phyloP scores from a whole-genome alignment of 2,888 invertebrate species.

The Lithosia quadra region DNA sequence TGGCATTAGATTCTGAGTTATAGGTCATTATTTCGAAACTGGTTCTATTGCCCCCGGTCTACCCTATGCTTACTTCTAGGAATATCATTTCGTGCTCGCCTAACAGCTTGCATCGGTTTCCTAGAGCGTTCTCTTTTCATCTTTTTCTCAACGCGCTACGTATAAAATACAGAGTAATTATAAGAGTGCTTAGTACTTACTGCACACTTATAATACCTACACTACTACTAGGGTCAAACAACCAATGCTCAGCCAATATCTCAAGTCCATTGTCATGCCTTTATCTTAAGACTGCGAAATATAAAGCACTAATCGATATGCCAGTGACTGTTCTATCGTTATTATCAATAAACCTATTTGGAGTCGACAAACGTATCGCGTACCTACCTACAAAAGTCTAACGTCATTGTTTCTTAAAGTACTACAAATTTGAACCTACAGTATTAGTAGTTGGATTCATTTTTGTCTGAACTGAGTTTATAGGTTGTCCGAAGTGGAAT shows the following conservation, averaged over 20 bases:
- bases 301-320: conserved; percentile 59
- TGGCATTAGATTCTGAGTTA: too few species aligned
- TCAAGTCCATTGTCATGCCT: conserved; percentile 32
- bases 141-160: background rate
- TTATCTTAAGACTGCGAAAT: conserved; percentile 31
- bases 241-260: conserved; percentile 15
- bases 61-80: too few species aligned
- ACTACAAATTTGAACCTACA: conserved; percentile 25
- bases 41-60: too few species aligned
- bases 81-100: too few species aligned
- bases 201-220: background rate
- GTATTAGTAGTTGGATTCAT: conserved; percentile 19
- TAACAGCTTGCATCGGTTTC: background rate
- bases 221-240: conserved; percentile 24
- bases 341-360: conserved; percentile 67
- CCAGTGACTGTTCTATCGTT: conserved; percentile 56
- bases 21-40: too few species aligned
- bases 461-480: conserved; percentile 36
- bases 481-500: conserved; percentile 30
- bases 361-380: conserved; percentile 61
- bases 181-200: background rate
- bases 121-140: background rate
- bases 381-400: conserved; percentile 49
- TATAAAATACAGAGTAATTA: too few species aligned
- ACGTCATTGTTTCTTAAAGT: conserved; percentile 51